phyloP scores from a whole-genome alignment of 2,888 invertebrate species.

The Limnephilus auricula region DNA sequence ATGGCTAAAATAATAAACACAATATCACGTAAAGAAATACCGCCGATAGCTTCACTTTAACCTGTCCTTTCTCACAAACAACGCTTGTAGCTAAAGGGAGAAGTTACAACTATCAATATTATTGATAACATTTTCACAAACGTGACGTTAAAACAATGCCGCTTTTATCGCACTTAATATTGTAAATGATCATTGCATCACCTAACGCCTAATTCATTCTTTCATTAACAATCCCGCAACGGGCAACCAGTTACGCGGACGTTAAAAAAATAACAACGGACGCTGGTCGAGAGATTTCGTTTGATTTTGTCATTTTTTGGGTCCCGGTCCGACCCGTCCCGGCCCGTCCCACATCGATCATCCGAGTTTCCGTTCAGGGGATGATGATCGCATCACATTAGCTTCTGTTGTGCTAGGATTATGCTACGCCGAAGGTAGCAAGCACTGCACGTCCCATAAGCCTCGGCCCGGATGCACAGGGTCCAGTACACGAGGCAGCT shows the following conservation, averaged over 20 bases:
- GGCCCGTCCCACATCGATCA: conserved; percentile 42
- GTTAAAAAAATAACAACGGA: conserved; percentile 38
- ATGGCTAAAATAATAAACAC: not conserved
- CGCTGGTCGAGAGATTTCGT: conserved; percentile 16
- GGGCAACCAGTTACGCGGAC: conserved; percentile 54
- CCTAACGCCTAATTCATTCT: conserved; percentile 30
- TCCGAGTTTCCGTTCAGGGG: conserved; percentile 49
- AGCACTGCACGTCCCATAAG: conserved; percentile 8
- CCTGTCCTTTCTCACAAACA: not conserved
- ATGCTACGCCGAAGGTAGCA: conserved; percentile 39
- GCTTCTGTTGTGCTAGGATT: conserved; percentile 55
- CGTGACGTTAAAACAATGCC: not conserved
- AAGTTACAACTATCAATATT: not conserved
- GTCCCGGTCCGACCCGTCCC: conserved; percentile 31
- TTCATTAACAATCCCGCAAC: conserved; percentile 24
- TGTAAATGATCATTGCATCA: conserved; percentile 45
- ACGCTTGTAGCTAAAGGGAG: not conserved
- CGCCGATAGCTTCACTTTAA: no score
- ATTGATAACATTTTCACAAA: conserved; percentile 3
- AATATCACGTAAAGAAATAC: not conserved
- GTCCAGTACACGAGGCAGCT: not conserved
- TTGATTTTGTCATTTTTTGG: conserved; percentile 54
- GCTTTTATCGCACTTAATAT: conserved; percentile 10
- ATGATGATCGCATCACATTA: conserved; percentile 45
- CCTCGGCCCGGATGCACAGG: not conserved